A percentile compares a stretch with the other conserved stretches of the same genome.
These are phyloP conservation scores for Plusia festucae DNA, from an alignment of 2,888 invertebrate genomes.

Conservation along the genomic window DNA sequence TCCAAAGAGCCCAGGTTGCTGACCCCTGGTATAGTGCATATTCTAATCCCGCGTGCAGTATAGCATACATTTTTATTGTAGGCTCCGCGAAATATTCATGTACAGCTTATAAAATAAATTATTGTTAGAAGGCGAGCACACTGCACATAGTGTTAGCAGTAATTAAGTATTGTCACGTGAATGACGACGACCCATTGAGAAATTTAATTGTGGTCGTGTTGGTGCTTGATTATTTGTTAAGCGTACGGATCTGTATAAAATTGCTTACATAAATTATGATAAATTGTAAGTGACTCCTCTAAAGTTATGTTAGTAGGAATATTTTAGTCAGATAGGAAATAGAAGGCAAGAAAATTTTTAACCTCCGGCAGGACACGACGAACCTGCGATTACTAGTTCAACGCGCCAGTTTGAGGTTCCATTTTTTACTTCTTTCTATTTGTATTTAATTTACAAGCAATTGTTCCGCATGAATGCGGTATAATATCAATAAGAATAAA, in stretches of 20 bases:
- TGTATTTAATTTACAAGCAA: too few species aligned
- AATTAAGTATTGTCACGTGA: constrained; percentile 4
- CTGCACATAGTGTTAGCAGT: neutral
- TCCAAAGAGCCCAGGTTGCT: too few species aligned
- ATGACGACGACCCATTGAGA: neutral
- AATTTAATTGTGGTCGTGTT: neutral
- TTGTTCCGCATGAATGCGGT: too few species aligned
- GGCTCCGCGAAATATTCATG: neutral
- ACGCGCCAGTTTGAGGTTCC: too few species aligned
- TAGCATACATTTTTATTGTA: neutral
- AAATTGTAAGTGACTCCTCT: neutral
- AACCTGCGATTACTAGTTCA: too few species aligned
- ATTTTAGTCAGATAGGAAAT: too few species aligned
- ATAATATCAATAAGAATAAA: too few species aligned
- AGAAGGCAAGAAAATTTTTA: too few species aligned
- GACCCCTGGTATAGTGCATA: too few species aligned
- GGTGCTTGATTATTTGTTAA: neutral
- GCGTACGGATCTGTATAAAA: constrained; percentile 2
- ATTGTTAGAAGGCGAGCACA: neutral
- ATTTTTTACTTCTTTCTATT: too few species aligned
- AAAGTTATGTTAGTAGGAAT: neutral
- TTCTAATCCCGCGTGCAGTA: neutral
- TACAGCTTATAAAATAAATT: neutral
- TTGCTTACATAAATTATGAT: neutral
- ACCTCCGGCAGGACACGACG: too few species aligned